Percentiles rank a stretch among this genome's conserved stretches.
Evolutionary conservation across 1,140 invertebrate species (phyloP).

Genomic region (Teleogryllus occipitalis): DNA sequence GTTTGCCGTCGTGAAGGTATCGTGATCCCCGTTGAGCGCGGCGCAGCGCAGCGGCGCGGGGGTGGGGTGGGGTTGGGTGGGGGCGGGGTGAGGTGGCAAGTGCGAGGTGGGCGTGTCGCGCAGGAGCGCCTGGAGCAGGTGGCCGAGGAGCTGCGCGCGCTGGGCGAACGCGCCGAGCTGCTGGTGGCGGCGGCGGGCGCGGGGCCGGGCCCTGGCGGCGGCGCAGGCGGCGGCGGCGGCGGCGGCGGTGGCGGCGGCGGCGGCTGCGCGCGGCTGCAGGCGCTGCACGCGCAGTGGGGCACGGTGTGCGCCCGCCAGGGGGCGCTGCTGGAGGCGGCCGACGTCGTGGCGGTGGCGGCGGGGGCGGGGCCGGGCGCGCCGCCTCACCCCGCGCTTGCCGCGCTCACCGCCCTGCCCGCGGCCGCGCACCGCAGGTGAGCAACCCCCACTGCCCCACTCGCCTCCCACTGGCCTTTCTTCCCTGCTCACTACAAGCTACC

Average conservation of each 20-base stretch:
- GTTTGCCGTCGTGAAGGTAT: no score
- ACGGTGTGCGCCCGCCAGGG: background rate
- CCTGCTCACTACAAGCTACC: no score
- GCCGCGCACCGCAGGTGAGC: background rate
- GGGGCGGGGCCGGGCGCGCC: no score
- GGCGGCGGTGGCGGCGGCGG: conserved; percentile 29
- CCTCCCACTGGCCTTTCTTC: no score
- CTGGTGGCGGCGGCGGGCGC: conserved; percentile 33
- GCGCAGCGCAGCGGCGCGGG: no score
- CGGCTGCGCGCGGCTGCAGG: conserved; percentile 31
- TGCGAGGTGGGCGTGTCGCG: background rate
- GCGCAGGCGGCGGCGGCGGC: conserved; percentile 29
- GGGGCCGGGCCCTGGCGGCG: conserved; percentile 31
- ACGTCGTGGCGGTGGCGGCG: background rate
- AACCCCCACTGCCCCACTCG: no score
- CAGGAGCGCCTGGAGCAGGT: conserved; percentile 45
- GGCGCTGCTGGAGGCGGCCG: background rate
- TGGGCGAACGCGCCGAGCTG: conserved; percentile 41
- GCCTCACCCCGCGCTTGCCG: background rate
- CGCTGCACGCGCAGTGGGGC: conserved; percentile 38
- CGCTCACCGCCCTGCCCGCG: background rate
- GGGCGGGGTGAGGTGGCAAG: background rate
- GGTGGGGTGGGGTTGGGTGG: no score
- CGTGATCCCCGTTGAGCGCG: no score
- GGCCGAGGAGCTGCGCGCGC: conserved; percentile 39